Conservation (phyloP, 2,113 vertebrate genomes). For the Casuarius casuarius region DNA sequence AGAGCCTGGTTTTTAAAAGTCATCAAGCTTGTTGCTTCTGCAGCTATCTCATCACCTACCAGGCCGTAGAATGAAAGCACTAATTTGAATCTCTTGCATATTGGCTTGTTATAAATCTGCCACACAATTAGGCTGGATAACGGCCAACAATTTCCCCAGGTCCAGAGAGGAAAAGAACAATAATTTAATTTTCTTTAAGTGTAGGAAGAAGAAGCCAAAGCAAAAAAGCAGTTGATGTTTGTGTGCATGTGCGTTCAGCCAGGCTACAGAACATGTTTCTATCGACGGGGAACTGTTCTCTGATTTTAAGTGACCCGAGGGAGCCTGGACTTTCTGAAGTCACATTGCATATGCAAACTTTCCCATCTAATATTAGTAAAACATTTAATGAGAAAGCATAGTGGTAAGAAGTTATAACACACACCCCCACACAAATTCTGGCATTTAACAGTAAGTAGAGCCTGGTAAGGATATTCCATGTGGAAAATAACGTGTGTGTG, state of each 20-base stretch:
- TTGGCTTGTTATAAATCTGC: neutral
- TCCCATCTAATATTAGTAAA: neutral
- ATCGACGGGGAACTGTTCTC: neutral
- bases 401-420: neutral
- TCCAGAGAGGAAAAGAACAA: neutral
- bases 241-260: fast-evolving
- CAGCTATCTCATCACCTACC: too few species aligned
- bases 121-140: neutral
- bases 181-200: neutral
- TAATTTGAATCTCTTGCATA: neutral
- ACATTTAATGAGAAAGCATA: too few species aligned
- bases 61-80: neutral
- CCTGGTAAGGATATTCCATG: neutral
- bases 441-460: neutral
- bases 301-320: fast-evolving
- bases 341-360: fast-evolving
- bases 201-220: neutral
- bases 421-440: neutral
- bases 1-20: neutral
- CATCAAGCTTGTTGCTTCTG: neutral
- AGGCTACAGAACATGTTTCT: fast-evolving
- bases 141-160: neutral
- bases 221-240: neutral
- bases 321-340: neutral
- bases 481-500: neutral